phyloP scores from a whole-genome alignment of 2,113 vertebrate species.

The Anas platyrhynchos region DNA sequence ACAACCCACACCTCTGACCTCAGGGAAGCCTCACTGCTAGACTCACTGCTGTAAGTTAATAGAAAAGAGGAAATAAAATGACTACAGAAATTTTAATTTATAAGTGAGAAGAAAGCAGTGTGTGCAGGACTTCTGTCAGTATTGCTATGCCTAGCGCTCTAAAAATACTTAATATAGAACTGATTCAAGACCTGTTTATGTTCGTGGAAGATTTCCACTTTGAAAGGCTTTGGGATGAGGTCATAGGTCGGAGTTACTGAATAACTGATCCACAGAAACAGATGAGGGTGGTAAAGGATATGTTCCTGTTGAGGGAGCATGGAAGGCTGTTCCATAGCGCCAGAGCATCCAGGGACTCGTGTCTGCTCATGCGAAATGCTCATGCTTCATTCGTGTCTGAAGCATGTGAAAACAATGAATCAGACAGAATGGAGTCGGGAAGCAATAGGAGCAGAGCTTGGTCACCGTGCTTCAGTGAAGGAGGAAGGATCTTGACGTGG shows the following conservation, averaged over 20 bases:
- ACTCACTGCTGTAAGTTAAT: background rate
- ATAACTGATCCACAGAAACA: background rate
- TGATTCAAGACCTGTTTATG: background rate
- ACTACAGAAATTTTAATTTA: background rate
- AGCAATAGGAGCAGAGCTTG: background rate
- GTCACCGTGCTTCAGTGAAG: background rate
- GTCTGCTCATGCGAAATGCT: too few species aligned
- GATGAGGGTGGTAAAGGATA: conserved; percentile 26
- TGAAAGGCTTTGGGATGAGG: background rate
- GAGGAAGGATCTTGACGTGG: background rate
- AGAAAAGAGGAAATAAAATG: background rate
- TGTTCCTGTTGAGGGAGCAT: conserved; percentile 7
- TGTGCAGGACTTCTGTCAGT: background rate
- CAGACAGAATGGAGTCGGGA: background rate
- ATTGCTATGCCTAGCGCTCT: background rate
- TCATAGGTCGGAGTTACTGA: background rate
- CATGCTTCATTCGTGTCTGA: background rate
- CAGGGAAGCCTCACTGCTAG: background rate
- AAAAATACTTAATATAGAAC: background rate
- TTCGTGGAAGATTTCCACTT: background rate
- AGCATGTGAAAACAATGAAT: background rate
- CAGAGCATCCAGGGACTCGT: background rate
- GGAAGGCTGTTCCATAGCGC: background rate
- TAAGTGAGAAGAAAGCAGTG: background rate
- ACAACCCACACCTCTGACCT: background rate